Percentiles rank a stretch among this genome's conserved stretches.
Conservation (phyloP, 2,797 vertebrate species). For the Myotis planiceps region DNA sequence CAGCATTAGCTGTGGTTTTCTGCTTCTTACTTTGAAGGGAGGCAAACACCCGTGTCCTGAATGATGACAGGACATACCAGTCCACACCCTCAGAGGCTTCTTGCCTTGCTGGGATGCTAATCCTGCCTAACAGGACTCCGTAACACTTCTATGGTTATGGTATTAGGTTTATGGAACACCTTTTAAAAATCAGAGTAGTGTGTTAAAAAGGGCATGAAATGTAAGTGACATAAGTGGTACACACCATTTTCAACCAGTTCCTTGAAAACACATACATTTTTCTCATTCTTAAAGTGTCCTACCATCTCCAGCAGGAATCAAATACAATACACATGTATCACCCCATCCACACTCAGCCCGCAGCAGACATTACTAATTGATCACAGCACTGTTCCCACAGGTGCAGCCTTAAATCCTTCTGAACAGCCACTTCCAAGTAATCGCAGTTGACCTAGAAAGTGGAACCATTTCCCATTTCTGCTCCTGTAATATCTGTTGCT, state of each 20-base stretch:
- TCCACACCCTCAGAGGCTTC: neutral
- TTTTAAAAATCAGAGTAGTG: neutral
- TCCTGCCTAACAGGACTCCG: neutral
- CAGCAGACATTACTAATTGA: constrained; percentile 15
- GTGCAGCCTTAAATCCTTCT: neutral
- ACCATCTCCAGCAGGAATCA: neutral
- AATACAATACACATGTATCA: neutral
- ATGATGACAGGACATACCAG: neutral
- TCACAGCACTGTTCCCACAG: neutral
- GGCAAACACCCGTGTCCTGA: neutral
- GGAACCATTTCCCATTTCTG: neutral
- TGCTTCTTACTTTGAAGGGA: constrained; percentile 38
- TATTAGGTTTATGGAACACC: neutral
- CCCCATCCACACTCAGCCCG: neutral
- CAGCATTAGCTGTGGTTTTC: neutral
- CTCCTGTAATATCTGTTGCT: constrained; percentile 4
- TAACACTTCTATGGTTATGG: neutral
- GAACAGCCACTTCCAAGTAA: neutral
- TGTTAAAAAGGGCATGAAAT: constrained; percentile 31
- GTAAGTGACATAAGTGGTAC: neutral
- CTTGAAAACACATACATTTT: constrained; percentile 20
- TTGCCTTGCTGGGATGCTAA: neutral
- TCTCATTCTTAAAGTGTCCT: neutral
- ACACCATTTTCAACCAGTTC: neutral
- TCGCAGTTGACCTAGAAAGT: neutral